A percentile compares a stretch with the other conserved stretches of the same genome.
Conservation (phyloP, 2,113 vertebrate species). For the Sorex fumeus region DNA sequence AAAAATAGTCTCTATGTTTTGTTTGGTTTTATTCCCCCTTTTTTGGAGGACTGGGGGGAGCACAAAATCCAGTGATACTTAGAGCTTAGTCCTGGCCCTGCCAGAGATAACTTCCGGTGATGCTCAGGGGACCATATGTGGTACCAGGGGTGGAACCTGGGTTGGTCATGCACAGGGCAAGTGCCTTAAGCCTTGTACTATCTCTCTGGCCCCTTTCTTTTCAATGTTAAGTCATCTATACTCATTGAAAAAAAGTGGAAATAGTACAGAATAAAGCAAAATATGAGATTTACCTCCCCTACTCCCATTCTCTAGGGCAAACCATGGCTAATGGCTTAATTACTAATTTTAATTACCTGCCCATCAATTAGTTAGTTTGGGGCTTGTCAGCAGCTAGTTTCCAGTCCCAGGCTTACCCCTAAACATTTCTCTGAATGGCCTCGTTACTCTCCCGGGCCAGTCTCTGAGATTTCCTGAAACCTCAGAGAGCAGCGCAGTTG, state of each 20-base stretch:
- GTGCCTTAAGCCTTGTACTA: too few relatives aligned
- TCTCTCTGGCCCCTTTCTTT: too few relatives aligned
- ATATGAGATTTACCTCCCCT: background rate
- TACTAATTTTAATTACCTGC: background rate
- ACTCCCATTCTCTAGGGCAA: background rate
- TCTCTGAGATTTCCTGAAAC: constrained; percentile 27
- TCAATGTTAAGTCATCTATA: background rate
- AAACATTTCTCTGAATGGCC: constrained; percentile 18
- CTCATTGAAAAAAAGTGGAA: constrained; percentile 4
- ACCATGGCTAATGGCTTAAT: background rate
- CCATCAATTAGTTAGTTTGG: constrained; percentile 17
- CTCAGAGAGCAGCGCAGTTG: constrained; percentile 51
- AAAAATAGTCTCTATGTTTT: background rate
- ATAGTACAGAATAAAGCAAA: constrained; percentile 44
- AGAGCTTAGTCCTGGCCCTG: too few relatives aligned
- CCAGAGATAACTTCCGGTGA: too few relatives aligned
- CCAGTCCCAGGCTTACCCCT: constrained; percentile 37
- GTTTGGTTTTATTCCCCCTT: background rate
- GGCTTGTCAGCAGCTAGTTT: constrained; percentile 35
- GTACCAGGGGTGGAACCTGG: too few relatives aligned
- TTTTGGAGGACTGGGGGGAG: too few relatives aligned
- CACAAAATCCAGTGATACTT: too few relatives aligned
- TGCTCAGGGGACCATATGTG: too few relatives aligned
- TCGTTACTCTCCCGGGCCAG: background rate
- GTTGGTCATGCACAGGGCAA: too few relatives aligned